These are phyloP conservation scores for Pteropus rufus DNA, from an alignment of 2,797 vertebrate genomes.

Conservation along the genomic window DNA sequence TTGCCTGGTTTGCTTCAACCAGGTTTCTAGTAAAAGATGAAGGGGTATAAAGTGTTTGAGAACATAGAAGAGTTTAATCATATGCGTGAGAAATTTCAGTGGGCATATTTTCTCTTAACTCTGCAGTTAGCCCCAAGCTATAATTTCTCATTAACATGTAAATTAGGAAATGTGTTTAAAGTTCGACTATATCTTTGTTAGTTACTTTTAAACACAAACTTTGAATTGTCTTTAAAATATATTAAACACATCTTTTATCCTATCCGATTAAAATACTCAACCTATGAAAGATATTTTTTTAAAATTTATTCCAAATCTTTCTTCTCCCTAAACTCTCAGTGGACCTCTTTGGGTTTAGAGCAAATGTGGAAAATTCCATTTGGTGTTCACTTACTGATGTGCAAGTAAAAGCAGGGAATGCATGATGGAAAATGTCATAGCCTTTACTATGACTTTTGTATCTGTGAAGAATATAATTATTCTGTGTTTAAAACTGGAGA, in stretches of 20 bases:
- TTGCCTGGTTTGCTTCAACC: neutral
- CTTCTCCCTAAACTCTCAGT: neutral
- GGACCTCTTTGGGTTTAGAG: neutral
- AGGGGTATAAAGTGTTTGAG: neutral
- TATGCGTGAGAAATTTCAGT: neutral
- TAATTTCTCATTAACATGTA: neutral
- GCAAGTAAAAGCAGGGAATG: constrained; percentile 22
- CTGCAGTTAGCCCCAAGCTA: neutral
- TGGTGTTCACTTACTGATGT: constrained; percentile 1
- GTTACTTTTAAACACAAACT: neutral
- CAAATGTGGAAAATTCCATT: constrained; percentile 57
- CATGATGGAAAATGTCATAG: constrained; percentile 37
- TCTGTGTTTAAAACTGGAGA: constrained; percentile 40
- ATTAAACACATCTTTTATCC: neutral
- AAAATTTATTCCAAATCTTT: constrained; percentile 15
- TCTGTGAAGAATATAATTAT: constrained; percentile 13
- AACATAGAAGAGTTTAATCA: neutral
- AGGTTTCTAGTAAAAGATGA: neutral
- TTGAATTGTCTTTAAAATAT: constrained; percentile 20
- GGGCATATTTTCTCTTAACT: neutral
- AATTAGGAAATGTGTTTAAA: neutral
- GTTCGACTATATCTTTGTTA: neutral
- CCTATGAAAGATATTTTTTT: neutral
- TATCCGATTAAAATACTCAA: constrained; percentile 21
- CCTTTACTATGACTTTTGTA: constrained; percentile 26